A percentile compares a stretch with the other conserved stretches of the same genome.
Evolutionary conservation across 2,888 invertebrate species (phyloP).

Genomic region (Pristionchus arcanus): DNA sequence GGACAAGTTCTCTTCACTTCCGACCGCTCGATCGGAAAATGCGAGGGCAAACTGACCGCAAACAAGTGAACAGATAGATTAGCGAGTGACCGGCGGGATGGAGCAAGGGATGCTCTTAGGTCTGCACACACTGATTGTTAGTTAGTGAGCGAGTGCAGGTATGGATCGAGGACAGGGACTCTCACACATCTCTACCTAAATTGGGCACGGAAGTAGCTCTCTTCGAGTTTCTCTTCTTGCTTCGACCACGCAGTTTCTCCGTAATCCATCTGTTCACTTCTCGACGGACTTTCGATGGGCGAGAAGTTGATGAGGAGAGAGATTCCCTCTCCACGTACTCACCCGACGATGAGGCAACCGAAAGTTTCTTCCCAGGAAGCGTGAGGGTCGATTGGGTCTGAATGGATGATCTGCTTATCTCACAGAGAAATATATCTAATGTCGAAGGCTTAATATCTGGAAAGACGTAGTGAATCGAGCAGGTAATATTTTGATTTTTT

Average conservation of each 20-base stretch:
- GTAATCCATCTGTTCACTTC: conserved; percentile 72
- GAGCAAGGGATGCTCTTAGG: not conserved
- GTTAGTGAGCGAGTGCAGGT: conserved; percentile 33
- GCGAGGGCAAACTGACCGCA: conserved; percentile 53
- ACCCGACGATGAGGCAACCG: conserved; percentile 68
- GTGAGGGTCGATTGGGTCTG: conserved; percentile 73
- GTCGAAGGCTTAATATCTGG: too few species aligned
- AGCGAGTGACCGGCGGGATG: conserved; percentile 17
- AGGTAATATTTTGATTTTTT: too few species aligned
- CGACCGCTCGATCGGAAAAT: conserved; percentile 12
- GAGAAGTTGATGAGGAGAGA: conserved; percentile 42
- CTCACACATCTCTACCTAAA: conserved; percentile 85
- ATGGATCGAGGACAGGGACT: not conserved
- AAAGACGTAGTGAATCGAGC: too few species aligned
- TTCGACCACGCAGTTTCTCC: conserved; percentile 62
- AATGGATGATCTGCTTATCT: conserved; percentile 48
- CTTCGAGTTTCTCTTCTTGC: conserved; percentile 79
- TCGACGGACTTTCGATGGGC: conserved; percentile 58
- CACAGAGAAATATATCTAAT: too few species aligned
- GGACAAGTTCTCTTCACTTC: conserved; percentile 5
- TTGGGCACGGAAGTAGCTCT: conserved; percentile 92
- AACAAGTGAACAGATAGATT: conserved; percentile 54
- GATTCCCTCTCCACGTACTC: conserved; percentile 56
- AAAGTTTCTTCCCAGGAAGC: conserved; percentile 70
- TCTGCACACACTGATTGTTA: conserved; percentile 16